Evolutionary conservation across 64 coral and sea anemone genomes (phyloP).

Genomic region (Pocillopora damicornis): DNA sequence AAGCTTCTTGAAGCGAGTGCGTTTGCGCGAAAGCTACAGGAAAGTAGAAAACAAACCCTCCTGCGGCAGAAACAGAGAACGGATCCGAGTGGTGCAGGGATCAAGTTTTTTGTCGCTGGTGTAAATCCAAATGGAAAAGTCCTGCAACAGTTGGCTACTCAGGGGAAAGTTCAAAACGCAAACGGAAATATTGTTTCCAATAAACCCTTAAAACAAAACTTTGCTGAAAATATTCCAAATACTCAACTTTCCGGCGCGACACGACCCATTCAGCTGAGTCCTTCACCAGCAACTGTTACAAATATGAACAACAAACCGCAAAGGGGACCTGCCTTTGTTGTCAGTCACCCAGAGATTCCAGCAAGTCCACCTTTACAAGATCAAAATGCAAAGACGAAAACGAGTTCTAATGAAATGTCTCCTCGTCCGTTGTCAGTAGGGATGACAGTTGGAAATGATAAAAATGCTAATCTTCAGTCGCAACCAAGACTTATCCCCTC

Average conservation of each 20-base stretch:
- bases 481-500: not conserved
- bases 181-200: not conserved
- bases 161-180: not conserved
- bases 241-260: not conserved
- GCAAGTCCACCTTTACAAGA: not conserved
- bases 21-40: not conserved
- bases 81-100: not conserved
- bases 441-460: not conserved
- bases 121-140: slow-evolving; percentile 12
- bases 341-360: not conserved
- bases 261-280: not conserved
- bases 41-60: not conserved
- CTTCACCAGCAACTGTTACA: not conserved
- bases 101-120: slow-evolving; percentile 31
- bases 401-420: not conserved
- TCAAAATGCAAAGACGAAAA: not conserved
- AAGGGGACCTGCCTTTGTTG: not conserved
- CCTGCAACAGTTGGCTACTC: not conserved
- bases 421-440: not conserved
- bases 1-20: slow-evolving; percentile 3
- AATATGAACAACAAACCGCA: not conserved
- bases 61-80: not conserved
- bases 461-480: not conserved
- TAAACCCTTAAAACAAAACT: not conserved
- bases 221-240: not conserved